These are phyloP conservation scores for Petaurus breviceps DNA, from an alignment of 2,113 vertebrate species.

Conservation along the genomic window DNA sequence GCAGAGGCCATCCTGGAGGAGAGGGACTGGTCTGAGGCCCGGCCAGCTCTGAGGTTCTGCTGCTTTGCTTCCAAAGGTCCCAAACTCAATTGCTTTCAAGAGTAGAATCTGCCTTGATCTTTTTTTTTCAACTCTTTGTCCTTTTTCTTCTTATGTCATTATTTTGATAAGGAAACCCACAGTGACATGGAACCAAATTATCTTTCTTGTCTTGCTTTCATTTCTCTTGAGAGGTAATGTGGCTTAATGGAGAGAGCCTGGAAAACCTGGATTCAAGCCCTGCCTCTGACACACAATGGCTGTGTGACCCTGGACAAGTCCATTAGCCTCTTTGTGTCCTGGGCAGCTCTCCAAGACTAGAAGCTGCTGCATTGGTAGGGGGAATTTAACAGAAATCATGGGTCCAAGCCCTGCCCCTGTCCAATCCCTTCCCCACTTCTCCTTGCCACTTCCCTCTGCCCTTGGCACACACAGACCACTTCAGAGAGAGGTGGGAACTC, in stretches of 20 bases:
- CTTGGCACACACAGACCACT: accelerated
- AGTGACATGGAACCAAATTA: too few relatives aligned
- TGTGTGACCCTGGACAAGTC: background rate
- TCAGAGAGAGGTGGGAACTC: background rate
- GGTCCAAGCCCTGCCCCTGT: background rate
- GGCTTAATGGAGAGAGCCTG: background rate
- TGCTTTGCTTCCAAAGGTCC: background rate
- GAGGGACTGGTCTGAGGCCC: background rate
- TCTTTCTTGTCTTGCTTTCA: background rate
- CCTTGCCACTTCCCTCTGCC: background rate
- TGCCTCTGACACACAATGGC: background rate
- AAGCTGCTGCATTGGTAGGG: too few relatives aligned
- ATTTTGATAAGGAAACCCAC: background rate
- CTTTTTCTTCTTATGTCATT: background rate
- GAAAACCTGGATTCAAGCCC: background rate
- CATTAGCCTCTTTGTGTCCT: background rate
- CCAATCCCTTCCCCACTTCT: background rate
- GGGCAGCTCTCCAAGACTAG: background rate
- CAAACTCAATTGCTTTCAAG: background rate
- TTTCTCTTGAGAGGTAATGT: background rate
- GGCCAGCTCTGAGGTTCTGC: background rate
- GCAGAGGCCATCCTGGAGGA: background rate
- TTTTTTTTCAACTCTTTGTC: background rate
- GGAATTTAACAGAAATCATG: background rate
- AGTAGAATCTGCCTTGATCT: background rate